These are phyloP conservation scores for Xylota segnis DNA, from an alignment of 2,888 invertebrate species.

Conservation along the genomic window DNA sequence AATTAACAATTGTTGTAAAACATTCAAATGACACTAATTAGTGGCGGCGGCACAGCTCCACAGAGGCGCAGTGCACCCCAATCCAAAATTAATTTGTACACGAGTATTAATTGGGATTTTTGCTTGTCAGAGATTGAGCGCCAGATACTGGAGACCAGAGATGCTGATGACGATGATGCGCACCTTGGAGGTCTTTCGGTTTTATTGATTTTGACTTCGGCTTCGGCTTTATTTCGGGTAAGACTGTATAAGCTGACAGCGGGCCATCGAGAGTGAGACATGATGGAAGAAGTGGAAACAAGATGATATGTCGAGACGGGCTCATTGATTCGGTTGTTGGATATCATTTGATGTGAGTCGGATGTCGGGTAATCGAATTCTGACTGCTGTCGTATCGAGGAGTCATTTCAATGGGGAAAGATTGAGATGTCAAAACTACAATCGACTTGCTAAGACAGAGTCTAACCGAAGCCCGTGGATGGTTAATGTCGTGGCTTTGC, in stretches of 20 bases:
- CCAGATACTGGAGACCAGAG: conserved; percentile 34
- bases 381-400: background rate
- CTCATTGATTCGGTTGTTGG: conserved; percentile 26
- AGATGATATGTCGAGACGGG: background rate
- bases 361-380: conserved; percentile 6
- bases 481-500: too few species aligned
- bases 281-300: conserved; percentile 31
- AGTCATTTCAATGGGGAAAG: background rate
- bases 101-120: conserved; percentile 76
- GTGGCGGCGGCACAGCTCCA: conserved; percentile 74
- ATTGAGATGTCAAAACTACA: background rate
- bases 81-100: conserved; percentile 75
- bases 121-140: conserved; percentile 39
- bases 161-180: conserved; percentile 59
- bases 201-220: conserved; percentile 47
- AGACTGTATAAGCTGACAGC: background rate
- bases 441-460: background rate
- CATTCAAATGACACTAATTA: conserved; percentile 80
- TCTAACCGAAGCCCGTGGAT: background rate
- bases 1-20: conserved; percentile 79
- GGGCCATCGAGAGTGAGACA: conserved; percentile 2
- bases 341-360: conserved; percentile 14
- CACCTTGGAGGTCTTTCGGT: conserved; percentile 59
- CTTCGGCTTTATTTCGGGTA: background rate
- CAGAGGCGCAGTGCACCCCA: conserved; percentile 52